These are phyloP conservation scores for Micropoecilia bifurca DNA, from an alignment of 2,797 vertebrate species.

Conservation along the genomic window DNA sequence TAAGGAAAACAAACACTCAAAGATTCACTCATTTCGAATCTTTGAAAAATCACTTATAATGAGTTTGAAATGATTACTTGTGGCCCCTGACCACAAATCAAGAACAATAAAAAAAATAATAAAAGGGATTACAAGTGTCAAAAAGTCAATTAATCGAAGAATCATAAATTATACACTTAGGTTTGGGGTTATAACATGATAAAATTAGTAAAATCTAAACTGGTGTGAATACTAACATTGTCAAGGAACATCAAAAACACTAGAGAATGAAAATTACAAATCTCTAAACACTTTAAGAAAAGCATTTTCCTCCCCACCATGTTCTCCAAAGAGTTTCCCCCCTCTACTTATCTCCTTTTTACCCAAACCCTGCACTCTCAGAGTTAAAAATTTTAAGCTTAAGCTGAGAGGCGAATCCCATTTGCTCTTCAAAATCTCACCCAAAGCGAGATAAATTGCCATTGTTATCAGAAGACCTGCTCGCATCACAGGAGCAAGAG, in stretches of 20 bases:
- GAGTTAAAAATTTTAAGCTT: conserved; percentile 38
- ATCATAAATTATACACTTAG: neutral
- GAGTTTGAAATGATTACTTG: no score
- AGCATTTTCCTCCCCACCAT: neutral
- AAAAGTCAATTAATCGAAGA: no score
- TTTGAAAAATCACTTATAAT: no score
- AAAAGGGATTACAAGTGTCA: no score
- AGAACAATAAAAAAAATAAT: no score
- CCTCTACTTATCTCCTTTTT: neutral
- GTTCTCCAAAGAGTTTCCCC: neutral
- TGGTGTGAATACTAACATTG: neutral
- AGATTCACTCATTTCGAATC: neutral
- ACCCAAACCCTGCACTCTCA: conserved; percentile 23
- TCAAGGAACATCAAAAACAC: neutral
- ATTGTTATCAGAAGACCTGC: conserved; percentile 73
- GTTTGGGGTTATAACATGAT: neutral
- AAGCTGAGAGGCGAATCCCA: conserved; percentile 60
- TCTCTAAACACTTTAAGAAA: neutral
- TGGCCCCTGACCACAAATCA: no score
- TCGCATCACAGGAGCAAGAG: conserved; percentile 63
- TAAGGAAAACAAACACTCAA: neutral
- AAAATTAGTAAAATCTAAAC: neutral
- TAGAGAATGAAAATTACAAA: neutral
- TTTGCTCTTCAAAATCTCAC: conserved; percentile 61
- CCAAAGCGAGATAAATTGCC: conserved; percentile 65